Conservation (phyloP, 2,797 vertebrate genomes). For the Crocidura indochinensis region DNA sequence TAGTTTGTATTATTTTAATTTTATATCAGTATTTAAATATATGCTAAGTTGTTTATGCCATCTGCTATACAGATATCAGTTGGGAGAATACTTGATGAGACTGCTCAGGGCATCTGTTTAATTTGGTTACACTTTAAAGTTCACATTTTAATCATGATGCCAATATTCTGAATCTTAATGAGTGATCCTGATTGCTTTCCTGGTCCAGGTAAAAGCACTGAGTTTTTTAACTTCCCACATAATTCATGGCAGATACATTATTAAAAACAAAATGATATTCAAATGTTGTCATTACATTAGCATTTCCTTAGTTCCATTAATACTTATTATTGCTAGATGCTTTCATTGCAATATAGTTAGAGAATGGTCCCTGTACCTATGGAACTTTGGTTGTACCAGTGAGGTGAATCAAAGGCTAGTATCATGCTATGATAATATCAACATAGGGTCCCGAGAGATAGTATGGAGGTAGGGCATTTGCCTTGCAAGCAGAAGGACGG, state of each 20-base stretch:
- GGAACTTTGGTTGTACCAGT: neutral
- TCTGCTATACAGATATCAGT: slow-evolving; percentile 80
- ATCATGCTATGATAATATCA: neutral
- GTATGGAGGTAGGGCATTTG: too few species aligned
- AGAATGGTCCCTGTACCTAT: neutral
- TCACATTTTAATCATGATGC: slow-evolving; percentile 53
- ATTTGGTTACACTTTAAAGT: slow-evolving; percentile 71
- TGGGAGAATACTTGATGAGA: slow-evolving; percentile 78
- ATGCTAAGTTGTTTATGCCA: slow-evolving; percentile 78
- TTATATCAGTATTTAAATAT: slow-evolving; percentile 72
- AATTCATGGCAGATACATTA: neutral
- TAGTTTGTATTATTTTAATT: slow-evolving; percentile 60
- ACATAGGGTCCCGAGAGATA: too few species aligned
- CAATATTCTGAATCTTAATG: slow-evolving; percentile 59
- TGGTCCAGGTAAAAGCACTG: slow-evolving; percentile 10
- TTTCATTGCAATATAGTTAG: neutral
- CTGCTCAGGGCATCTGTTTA: slow-evolving; percentile 79
- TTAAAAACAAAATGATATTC: neutral
- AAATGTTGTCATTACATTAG: neutral
- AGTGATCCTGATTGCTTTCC: slow-evolving; percentile 16
- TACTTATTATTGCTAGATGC: neutral
- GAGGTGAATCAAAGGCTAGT: neutral
- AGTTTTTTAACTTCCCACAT: neutral
- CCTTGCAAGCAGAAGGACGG: too few species aligned
- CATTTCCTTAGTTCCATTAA: neutral